These are phyloP conservation scores for Oplegnathus fasciatus DNA, from an alignment of 2,113 vertebrate species.

Conservation along the genomic window DNA sequence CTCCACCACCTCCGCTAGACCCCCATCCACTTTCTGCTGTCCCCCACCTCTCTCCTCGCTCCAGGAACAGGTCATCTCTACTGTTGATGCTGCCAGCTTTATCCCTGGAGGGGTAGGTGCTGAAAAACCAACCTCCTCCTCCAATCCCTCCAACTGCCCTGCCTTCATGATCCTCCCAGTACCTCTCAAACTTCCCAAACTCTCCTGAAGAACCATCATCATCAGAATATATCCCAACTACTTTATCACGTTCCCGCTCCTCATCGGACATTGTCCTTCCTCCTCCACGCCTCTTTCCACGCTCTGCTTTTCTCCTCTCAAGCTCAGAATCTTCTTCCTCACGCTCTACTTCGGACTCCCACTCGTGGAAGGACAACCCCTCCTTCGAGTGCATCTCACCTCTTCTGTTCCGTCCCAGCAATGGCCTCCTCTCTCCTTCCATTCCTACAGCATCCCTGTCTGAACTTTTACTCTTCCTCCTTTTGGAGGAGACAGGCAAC, in stretches of 20 bases:
- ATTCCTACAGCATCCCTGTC: conserved; percentile 78
- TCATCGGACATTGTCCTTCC: conserved; percentile 82
- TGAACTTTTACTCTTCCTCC: conserved; percentile 82
- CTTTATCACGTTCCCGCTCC: conserved; percentile 83
- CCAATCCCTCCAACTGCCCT: conserved; percentile 83
- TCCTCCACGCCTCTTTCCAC: conserved; percentile 68
- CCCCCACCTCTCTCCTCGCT: conserved; percentile 81
- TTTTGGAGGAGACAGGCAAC: conserved; percentile 83
- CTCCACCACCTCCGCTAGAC: conserved; percentile 71
- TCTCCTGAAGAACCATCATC: conserved; percentile 86
- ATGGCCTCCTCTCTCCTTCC: conserved; percentile 82
- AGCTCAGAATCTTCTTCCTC: conserved; percentile 77
- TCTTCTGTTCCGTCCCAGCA: conserved; percentile 77
- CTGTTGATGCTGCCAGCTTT: conserved; percentile 86
- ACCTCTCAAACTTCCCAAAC: conserved; percentile 90
- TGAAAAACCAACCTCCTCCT: conserved; percentile 89
- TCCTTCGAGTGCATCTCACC: conserved; percentile 80
- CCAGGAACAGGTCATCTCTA: conserved; percentile 82
- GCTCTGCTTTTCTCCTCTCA: conserved; percentile 74
- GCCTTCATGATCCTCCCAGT: conserved; percentile 89
- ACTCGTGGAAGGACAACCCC: conserved; percentile 82
- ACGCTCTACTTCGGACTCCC: conserved; percentile 81
- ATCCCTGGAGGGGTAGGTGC: conserved; percentile 90
- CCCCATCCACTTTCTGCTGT: conserved; percentile 77
- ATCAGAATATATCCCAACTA: conserved; percentile 84